These are phyloP conservation scores for Chelon labrosus DNA, from an alignment of 2,797 vertebrate genomes.

Conservation along the genomic window DNA sequence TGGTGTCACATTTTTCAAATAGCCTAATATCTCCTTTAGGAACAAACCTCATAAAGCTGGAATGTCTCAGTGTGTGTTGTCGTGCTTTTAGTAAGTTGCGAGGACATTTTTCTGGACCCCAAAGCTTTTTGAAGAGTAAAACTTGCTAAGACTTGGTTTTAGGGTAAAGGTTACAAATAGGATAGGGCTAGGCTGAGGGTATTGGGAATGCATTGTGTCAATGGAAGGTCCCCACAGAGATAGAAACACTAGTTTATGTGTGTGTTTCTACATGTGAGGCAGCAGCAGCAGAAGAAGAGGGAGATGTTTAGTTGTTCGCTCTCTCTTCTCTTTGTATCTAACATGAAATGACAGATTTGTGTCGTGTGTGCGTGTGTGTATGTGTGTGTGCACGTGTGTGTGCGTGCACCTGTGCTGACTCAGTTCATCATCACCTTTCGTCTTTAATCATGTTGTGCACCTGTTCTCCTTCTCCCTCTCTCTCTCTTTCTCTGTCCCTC, in stretches of 20 bases:
- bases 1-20: conserved; percentile 30
- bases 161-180: no score
- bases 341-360: conserved; percentile 70
- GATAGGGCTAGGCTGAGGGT: no score
- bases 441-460: conserved; percentile 65
- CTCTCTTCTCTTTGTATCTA: conserved; percentile 43
- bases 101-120: no score
- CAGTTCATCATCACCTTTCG: conserved; percentile 51
- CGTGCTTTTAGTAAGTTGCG: not conserved
- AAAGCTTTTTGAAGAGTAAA: no score
- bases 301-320: conserved; percentile 19
- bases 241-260: not conserved
- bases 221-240: no score
- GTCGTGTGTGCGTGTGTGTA: conserved; percentile 21
- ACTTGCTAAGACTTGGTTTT: no score
- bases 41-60: conserved; percentile 4
- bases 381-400: conserved; percentile 25
- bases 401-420: conserved; percentile 52
- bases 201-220: no score
- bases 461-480: conserved; percentile 30
- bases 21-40: conserved; percentile 12
- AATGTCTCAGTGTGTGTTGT: not conserved
- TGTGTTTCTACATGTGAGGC: conserved; percentile 14
- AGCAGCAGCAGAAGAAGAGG: conserved; percentile 13
- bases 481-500: not conserved